Evolutionary conservation across 1,140 invertebrate species (phyloP).

Genomic region (Bilobella aurantiaca): DNA sequence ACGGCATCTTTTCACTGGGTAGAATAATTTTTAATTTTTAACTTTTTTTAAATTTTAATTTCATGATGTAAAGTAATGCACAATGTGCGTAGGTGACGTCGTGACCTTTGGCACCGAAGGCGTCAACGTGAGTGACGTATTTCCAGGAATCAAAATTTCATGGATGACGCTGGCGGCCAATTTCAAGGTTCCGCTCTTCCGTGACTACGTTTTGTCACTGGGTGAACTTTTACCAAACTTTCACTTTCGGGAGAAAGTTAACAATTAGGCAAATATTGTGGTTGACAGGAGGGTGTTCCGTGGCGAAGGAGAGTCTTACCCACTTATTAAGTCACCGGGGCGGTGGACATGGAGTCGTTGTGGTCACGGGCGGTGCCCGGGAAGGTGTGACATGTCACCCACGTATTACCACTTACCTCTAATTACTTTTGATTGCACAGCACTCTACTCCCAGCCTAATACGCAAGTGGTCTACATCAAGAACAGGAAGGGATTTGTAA

Average conservation of each 20-base stretch:
- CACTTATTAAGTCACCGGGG: background rate
- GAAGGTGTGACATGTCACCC: background rate
- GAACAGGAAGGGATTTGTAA: background rate
- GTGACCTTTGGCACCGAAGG: background rate
- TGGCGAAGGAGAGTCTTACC: background rate
- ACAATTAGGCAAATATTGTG: conserved; percentile 61
- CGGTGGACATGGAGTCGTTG: background rate
- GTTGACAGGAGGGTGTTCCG: background rate
- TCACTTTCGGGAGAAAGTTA: background rate
- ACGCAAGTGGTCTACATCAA: background rate
- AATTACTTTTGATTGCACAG: background rate
- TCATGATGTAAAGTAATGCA: too few species aligned
- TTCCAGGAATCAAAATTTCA: background rate
- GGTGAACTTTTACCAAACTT: too few species aligned
- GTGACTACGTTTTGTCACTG: background rate
- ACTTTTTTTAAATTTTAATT: too few species aligned
- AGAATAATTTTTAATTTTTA: too few species aligned
- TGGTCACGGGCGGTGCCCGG: background rate
- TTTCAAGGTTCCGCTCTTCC: background rate
- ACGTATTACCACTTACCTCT: background rate
- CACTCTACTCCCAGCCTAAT: background rate
- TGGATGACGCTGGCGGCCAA: background rate
- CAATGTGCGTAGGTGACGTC: background rate
- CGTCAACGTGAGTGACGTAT: background rate
- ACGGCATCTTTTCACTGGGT: background rate